A percentile compares a stretch with the other conserved stretches of the same genome.
These are phyloP conservation scores for Ameiurus melas DNA, from an alignment of 2,113 vertebrate genomes.

Conservation along the genomic window DNA sequence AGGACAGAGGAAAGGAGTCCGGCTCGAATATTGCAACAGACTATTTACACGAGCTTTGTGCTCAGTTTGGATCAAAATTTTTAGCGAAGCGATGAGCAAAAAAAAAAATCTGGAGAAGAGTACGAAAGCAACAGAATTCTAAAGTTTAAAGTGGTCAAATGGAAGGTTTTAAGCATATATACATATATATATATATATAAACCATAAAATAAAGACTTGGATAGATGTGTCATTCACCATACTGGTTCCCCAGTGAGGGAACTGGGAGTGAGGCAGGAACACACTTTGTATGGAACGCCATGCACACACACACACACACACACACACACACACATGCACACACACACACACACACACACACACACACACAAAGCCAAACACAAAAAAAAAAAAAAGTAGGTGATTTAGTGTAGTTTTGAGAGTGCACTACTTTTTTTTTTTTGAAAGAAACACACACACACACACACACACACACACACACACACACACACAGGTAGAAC, in stretches of 20 bases:
- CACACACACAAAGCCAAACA: not conserved
- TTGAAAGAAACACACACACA: too few relatives aligned
- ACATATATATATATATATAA: not conserved
- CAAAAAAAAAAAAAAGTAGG: too few relatives aligned
- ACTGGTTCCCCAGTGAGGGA: not conserved
- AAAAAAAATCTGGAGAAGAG: not conserved
- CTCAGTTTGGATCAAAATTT: not conserved
- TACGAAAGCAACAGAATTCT: not conserved
- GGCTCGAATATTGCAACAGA: conserved; percentile 6
- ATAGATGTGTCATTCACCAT: not conserved
- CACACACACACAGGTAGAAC: not conserved
- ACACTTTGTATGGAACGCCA: not conserved
- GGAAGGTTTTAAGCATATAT: not conserved
- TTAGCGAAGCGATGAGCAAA: not conserved
- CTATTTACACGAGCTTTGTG: not conserved
- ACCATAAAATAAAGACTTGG: not conserved
- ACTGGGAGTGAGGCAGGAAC: not conserved
- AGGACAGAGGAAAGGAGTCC: not conserved
- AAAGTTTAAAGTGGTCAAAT: not conserved
- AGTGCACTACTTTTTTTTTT: too few relatives aligned
- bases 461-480: not conserved
- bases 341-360: not conserved
- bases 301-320: not conserved
- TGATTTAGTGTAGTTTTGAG: too few relatives aligned
- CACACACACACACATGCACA: not conserved